Base-by-base conservation (phyloP, 2,113 vertebrate genomes). In the Corythaeola cristata region DNA sequence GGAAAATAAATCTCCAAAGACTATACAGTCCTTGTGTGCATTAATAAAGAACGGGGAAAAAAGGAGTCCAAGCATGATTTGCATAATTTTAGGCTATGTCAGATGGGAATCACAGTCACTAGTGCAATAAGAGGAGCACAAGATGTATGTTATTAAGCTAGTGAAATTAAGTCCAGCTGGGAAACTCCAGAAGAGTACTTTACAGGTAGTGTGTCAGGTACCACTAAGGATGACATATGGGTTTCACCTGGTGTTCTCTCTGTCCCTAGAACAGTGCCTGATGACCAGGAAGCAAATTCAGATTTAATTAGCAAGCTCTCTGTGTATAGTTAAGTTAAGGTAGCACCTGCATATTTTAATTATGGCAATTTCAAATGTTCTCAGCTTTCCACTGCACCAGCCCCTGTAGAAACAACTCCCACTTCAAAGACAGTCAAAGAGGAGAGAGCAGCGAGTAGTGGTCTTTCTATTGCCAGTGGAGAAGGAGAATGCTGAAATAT, bases 1-100 rank as follows among this genome's bases (percentile, higher is more conserved):
- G 78, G 79, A 92, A 85, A 96, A 92, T 73, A 96, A 91, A 92
- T 89, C 89, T 90, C 85, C 67, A 24, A 91, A 91, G 78, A 79
- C 44, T 37, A 39, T 85, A 44, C 26, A 52, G n/a, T 53, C 37
- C 14, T 37, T 56, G 33, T 44, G 67, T 27, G 28, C 19, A 69
- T 73, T 96, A 89, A 95, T 85, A 69, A 87, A 92, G 53, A 39
- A 44, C 19, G 14, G 1, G 6, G 1, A 2, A 32, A 52, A 32
- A 63, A 39, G 28, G 33, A 89, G 64, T 44, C 26, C 27, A 63
- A 78, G 47, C 15, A 63, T 77, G 91, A 90, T 92, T 93, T 59
- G 12, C 27, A 58, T 71, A 49, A 72, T 73, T 77, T 82, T 86
- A 78, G 79, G 41, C n/a, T 94, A 24, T 83, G 24, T 87, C 86